These are phyloP conservation scores for Dendroctonus ponderosae DNA, from an alignment of 1,140 invertebrate genomes.

Conservation along the genomic window DNA sequence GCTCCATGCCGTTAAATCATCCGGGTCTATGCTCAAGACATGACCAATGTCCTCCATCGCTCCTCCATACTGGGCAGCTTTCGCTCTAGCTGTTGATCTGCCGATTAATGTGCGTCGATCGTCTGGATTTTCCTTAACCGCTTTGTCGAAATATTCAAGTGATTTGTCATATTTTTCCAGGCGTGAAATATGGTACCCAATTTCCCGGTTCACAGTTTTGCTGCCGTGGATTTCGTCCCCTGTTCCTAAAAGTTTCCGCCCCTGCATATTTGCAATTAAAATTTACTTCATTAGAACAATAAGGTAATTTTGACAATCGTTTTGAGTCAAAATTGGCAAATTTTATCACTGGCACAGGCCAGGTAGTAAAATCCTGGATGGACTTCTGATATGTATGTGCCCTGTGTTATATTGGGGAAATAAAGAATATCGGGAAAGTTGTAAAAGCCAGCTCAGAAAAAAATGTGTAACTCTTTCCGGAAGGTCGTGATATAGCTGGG, in stretches of 20 bases:
- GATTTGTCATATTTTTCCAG: conserved; percentile 38
- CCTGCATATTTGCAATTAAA: neutral
- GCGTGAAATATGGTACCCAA: conserved; percentile 53
- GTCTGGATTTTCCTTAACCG: conserved; percentile 50
- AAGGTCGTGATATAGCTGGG: too few species aligned
- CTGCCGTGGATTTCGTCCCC: conserved; percentile 53
- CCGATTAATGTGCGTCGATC: conserved; percentile 54
- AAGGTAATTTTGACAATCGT: too few species aligned
- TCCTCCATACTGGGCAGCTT: conserved; percentile 53
- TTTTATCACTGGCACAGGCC: too few species aligned
- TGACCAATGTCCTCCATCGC: conserved; percentile 55
- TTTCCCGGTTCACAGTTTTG: conserved; percentile 54
- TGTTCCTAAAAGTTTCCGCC: conserved; percentile 35
- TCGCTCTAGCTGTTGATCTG: conserved; percentile 53
- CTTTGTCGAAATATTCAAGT: conserved; percentile 52
- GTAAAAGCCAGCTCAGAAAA: too few species aligned
- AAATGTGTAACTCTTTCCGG: too few species aligned
- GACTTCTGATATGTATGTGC: too few species aligned
- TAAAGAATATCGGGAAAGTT: too few species aligned
- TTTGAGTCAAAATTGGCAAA: too few species aligned
- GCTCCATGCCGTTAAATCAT: conserved; percentile 53
- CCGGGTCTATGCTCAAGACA: conserved; percentile 52
- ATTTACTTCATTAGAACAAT: too few species aligned
- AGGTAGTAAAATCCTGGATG: too few species aligned
- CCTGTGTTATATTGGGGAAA: too few species aligned